Conservation (phyloP, 2,888 invertebrate genomes). For the Brenthis hecate region DNA sequence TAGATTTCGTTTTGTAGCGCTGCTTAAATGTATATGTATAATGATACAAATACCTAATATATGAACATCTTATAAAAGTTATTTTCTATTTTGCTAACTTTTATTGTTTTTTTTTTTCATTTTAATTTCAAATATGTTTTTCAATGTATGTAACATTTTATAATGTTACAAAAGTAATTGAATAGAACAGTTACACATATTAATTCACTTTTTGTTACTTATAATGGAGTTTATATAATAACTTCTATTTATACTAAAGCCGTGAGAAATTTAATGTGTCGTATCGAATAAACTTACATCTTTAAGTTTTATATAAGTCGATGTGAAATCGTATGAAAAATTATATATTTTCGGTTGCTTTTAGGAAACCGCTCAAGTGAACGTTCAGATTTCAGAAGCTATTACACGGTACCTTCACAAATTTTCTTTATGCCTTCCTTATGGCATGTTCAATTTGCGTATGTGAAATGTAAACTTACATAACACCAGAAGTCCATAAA, state of each 20-base stretch:
- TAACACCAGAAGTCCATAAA: too few species aligned
- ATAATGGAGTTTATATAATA: conserved; percentile 3
- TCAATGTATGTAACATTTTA: conserved; percentile 2
- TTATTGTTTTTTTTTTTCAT: neutral
- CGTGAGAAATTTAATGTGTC: conserved; percentile 27
- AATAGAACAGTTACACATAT: conserved; percentile 9
- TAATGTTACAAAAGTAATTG: conserved; percentile 5
- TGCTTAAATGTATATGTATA: too few species aligned
- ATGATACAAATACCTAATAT: too few species aligned
- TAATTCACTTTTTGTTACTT: conserved; percentile 5
- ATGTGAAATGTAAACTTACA: neutral
- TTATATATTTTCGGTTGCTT: conserved; percentile 77
- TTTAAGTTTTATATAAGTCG: conserved; percentile 28
- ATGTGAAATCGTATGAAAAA: conserved; percentile 80
- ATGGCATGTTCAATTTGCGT: neutral
- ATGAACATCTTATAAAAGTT: too few species aligned
- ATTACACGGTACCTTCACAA: conserved; percentile 70
- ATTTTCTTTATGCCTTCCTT: conserved; percentile 21
- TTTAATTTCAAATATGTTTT: too few species aligned
- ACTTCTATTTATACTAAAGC: conserved; percentile 1
- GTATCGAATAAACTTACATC: conserved; percentile 22
- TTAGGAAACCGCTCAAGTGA: conserved; percentile 63
- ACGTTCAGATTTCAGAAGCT: conserved; percentile 54
- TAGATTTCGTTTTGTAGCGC: too few species aligned
- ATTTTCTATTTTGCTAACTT: too few species aligned